A percentile compares a stretch with the other conserved stretches of the same genome.
These are phyloP conservation scores for Pararge aegeria DNA, from an alignment of 1,140 invertebrate genomes.

Conservation along the genomic window DNA sequence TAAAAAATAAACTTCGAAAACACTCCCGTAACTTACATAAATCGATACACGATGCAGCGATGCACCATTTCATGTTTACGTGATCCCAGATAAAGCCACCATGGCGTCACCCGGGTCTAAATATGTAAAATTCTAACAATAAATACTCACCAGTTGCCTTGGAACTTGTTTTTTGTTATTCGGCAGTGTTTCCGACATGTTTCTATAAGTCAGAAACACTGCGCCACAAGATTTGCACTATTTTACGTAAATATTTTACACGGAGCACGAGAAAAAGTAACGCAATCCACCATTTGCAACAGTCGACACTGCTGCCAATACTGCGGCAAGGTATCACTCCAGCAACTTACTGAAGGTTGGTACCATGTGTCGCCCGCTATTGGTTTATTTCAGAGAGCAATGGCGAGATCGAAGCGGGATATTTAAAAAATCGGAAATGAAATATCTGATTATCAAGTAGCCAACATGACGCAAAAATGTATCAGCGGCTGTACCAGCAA, in stretches of 20 bases:
- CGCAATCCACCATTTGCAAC: conserved; percentile 80
- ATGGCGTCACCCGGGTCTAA: conserved; percentile 80
- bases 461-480: too few relatives aligned
- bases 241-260: conserved; percentile 81
- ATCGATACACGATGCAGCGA: conserved; percentile 78
- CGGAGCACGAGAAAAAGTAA: conserved; percentile 79
- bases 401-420: conserved; percentile 37
- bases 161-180: conserved; percentile 77
- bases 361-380: conserved; percentile 44
- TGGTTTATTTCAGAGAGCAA: conserved; percentile 62
- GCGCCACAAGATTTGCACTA: conserved; percentile 74
- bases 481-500: too few relatives aligned
- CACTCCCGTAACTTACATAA: conserved; percentile 55
- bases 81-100: conserved; percentile 81
- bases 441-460: too few relatives aligned
- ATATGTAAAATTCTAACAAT: conserved; percentile 75
- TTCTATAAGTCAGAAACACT: conserved; percentile 74
- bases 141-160: conserved; percentile 77
- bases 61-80: conserved; percentile 80
- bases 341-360: conserved; percentile 60
- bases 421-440: conserved; percentile 23
- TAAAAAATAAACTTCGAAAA: conserved; percentile 40
- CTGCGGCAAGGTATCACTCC: conserved; percentile 60
- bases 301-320: conserved; percentile 76
- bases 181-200: conserved; percentile 80